A percentile compares a stretch with the other conserved stretches of the same genome.
phyloP scores from a whole-genome alignment of 2,113 vertebrate genomes.

The Bostrychus sinensis region DNA sequence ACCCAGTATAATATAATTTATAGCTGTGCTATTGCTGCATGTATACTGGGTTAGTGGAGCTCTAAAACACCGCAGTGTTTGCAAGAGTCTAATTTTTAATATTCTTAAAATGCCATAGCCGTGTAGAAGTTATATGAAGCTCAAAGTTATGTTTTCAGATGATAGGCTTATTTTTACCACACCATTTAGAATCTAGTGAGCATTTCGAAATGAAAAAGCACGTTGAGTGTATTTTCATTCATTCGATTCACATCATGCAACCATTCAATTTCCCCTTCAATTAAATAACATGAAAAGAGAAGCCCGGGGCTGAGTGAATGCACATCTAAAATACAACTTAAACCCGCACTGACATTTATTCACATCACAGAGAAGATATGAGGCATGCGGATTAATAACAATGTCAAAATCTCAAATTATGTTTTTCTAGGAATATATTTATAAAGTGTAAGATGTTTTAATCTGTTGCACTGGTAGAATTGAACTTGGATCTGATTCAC shows the following conservation, averaged over 20 bases:
- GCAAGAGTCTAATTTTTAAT: no score
- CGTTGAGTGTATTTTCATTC: constrained; percentile 2
- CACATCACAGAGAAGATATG: constrained; percentile 6
- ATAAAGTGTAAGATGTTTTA: not conserved
- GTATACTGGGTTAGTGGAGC: no score
- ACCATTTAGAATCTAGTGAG: not conserved
- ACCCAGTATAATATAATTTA: no score
- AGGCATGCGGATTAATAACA: constrained; percentile 39
- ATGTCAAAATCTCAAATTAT: constrained; percentile 4
- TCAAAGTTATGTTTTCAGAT: not conserved
- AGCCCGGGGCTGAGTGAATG: constrained; percentile 12
- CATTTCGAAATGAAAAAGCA: not conserved
- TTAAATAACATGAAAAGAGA: constrained; percentile 24
- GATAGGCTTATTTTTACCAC: not conserved
- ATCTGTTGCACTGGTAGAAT: not conserved
- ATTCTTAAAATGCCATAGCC: constrained; percentile 5
- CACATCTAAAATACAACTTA: constrained; percentile 17
- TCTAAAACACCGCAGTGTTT: no score
- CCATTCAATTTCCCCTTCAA: constrained; percentile 25
- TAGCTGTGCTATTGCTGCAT: no score
- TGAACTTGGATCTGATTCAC: not conserved
- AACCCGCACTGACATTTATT: constrained; percentile 23
- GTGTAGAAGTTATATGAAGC: not conserved
- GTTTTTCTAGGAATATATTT: not conserved
- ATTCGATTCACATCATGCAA: constrained; percentile 12